These are phyloP conservation scores for Phasianus colchicus DNA, from an alignment of 2,113 vertebrate species.

Conservation along the genomic window DNA sequence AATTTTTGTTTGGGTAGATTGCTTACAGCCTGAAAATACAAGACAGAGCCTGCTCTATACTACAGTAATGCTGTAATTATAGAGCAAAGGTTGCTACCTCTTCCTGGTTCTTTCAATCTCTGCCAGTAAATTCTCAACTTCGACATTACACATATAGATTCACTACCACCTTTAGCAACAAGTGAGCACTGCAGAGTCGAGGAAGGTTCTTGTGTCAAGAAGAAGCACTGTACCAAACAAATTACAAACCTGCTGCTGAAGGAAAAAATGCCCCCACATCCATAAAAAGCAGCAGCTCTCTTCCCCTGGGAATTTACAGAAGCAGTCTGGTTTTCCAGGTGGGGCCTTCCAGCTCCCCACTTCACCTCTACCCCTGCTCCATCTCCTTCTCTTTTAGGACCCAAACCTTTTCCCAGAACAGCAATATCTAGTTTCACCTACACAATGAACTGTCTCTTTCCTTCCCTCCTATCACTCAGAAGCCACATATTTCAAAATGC, in stretches of 20 bases:
- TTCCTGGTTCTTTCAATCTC: background rate
- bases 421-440: background rate
- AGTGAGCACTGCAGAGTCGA: background rate
- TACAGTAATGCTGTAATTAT: background rate
- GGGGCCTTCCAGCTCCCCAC: background rate
- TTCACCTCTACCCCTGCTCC: background rate
- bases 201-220: background rate
- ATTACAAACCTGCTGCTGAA: background rate
- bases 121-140: background rate
- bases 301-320: background rate
- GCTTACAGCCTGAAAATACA: background rate
- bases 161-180: background rate
- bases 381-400: background rate
- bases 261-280: background rate
- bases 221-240: background rate
- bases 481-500: rapidly evolving
- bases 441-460: background rate
- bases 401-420: background rate
- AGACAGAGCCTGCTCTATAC: background rate
- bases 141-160: background rate
- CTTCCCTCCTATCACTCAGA: rapidly evolving
- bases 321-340: background rate
- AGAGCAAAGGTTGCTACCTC: background rate
- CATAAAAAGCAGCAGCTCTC: background rate
- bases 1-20: background rate